These are phyloP conservation scores for Martes flavigula DNA, from an alignment of 2,797 vertebrate genomes.

Conservation along the genomic window DNA sequence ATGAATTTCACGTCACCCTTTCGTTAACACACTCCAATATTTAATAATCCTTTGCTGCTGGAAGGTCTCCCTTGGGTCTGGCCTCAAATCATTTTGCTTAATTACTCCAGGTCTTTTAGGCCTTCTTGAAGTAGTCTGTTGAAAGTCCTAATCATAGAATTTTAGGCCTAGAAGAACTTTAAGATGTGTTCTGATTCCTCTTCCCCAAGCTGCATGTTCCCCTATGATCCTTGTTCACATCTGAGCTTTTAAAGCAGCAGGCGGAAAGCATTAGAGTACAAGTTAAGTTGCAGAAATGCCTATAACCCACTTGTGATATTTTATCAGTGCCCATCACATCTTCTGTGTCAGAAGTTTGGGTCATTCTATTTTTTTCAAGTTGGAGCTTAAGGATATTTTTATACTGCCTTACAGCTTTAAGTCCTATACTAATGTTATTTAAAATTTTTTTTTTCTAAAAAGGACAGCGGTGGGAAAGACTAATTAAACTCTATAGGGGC, in stretches of 20 bases:
- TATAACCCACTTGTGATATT: neutral
- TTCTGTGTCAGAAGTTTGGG: neutral
- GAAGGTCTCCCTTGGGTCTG: neutral
- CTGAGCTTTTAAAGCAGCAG: neutral
- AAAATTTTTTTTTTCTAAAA: neutral
- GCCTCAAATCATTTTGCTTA: neutral
- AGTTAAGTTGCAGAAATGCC: constrained; percentile 11
- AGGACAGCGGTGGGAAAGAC: neutral
- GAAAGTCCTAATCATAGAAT: neutral
- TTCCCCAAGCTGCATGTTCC: neutral
- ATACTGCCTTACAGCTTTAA: neutral
- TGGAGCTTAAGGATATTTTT: constrained; percentile 16
- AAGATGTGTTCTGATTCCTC: neutral
- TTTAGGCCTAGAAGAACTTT: neutral
- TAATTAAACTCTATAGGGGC: constrained; percentile 35
- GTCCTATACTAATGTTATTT: neutral
- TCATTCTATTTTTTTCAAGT: neutral
- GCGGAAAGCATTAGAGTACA: neutral
- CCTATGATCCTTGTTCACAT: neutral
- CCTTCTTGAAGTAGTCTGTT: neutral
- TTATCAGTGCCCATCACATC: neutral
- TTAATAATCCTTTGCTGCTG: neutral
- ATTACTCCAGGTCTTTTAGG: neutral
- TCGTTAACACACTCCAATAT: neutral
- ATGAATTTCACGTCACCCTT: neutral